Evolutionary conservation across 2,888 invertebrate genomes (phyloP).

Genomic region (Elmis aenea): DNA sequence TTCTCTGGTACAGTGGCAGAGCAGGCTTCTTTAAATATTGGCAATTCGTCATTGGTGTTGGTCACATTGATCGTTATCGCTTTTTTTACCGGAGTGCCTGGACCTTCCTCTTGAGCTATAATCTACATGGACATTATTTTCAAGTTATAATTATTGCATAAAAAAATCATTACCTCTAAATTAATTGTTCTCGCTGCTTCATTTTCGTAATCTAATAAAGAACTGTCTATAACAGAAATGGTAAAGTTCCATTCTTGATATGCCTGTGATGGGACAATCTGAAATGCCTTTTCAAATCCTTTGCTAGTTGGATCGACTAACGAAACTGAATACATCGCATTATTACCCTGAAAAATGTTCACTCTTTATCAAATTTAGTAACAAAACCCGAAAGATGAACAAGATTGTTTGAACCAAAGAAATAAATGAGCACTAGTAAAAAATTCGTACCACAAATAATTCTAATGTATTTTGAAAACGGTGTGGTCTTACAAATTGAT

Average conservation of each 20-base stretch:
- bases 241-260: slow-evolving; percentile 57
- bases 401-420: too few relatives aligned
- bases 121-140: slow-evolving; percentile 8
- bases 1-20: slow-evolving; percentile 54
- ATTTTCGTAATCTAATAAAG: slow-evolving; percentile 57
- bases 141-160: slow-evolving; percentile 4
- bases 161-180: slow-evolving; percentile 36
- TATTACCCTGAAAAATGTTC: slow-evolving; percentile 49
- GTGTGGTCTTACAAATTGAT: too few relatives aligned
- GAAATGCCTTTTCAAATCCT: slow-evolving; percentile 50
- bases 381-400: too few relatives aligned
- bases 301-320: slow-evolving; percentile 34
- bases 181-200: slow-evolving; percentile 48
- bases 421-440: too few relatives aligned
- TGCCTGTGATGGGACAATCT: slow-evolving; percentile 56
- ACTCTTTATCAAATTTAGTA: neutral
- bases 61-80: slow-evolving; percentile 48
- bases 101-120: slow-evolving; percentile 1
- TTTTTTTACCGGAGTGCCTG: slow-evolving; percentile 27
- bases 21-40: slow-evolving; percentile 53
- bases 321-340: slow-evolving; percentile 53
- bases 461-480: too few relatives aligned
- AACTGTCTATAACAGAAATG: slow-evolving; percentile 53
- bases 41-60: slow-evolving; percentile 69
- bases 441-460: too few relatives aligned